These are phyloP conservation scores for Erpobdella octoculata DNA, from an alignment of 2,888 invertebrate species.

Conservation along the genomic window DNA sequence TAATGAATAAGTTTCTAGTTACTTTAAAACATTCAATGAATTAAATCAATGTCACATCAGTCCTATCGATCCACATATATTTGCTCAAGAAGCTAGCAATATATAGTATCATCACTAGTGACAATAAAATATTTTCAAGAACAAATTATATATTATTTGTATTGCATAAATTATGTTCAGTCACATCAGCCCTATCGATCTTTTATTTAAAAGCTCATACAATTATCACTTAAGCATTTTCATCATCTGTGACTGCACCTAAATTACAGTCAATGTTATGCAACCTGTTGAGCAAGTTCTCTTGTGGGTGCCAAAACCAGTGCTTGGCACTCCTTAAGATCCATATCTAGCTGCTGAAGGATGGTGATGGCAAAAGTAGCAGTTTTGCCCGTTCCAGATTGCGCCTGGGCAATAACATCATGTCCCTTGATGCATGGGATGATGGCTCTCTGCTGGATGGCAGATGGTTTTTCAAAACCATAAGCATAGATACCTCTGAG, in stretches of 20 bases:
- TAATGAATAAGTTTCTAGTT: too few species aligned
- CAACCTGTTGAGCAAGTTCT: slow-evolving; percentile 68
- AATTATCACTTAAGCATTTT: not conserved
- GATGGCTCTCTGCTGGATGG: slow-evolving; percentile 97
- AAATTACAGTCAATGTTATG: not conserved
- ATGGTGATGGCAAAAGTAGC: slow-evolving; percentile 99
- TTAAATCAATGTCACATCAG: too few species aligned
- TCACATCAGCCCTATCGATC: too few species aligned
- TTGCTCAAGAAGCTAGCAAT: too few species aligned
- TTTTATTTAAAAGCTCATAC: too few species aligned
- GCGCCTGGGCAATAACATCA: slow-evolving; percentile 99
- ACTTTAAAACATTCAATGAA: too few species aligned
- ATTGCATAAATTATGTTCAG: too few species aligned
- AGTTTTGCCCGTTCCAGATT: slow-evolving; percentile 98
- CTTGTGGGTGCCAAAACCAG: slow-evolving; percentile 93
- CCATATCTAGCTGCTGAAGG: slow-evolving; percentile 89
- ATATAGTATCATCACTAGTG: too few species aligned
- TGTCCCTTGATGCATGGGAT: slow-evolving; percentile 68
- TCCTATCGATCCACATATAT: too few species aligned
- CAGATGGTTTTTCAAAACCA: slow-evolving; percentile 98
- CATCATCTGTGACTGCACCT: not conserved
- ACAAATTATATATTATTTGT: too few species aligned
- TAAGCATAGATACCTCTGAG: slow-evolving; percentile 96
- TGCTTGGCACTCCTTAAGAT: slow-evolving; percentile 83
- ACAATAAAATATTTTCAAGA: too few species aligned